Base-by-base conservation (phyloP, 2,113 vertebrate species). In the Eidolon helvum region DNA sequence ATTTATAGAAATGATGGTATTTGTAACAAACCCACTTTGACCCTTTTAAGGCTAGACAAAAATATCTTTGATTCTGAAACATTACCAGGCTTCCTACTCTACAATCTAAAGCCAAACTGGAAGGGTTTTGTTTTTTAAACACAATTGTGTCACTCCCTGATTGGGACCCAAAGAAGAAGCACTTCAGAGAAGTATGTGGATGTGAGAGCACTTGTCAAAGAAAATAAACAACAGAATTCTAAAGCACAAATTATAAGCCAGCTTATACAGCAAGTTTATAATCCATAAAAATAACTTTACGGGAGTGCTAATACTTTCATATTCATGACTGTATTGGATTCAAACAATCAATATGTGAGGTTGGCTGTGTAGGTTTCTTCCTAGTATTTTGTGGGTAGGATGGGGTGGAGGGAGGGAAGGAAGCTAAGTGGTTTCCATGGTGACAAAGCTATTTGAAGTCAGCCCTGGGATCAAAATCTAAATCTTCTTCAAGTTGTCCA, bases 191-290 rank as follows among this genome's bases (percentile, higher is more conserved):
- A 95, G 35, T 48, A 79, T 22, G 75, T 87, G 55, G 61, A 83
- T 43, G 12, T 48, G 79, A 85, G 50, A 90, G 38, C 63, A 79
- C 30, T 97, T 96, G 88, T 71, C 59, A 97, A 94, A 94, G 90
- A 96, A 95, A 94, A 87, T 57, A 77, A 91, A 90, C 4, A 43
- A 33, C 59, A 90, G 83, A 84, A 90, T n/a, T 63, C 30, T 63
- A 65, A 93, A 95, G 55, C 79, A 87, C n/a, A 80, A 78, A 92
- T 74, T 82, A 43, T 74, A 87, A 66, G n/a, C n/a, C 53, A 7
- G 50, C 16, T 50, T 50, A 50, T 50, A 50, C 35, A 40, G 40
- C 43, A 85, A 80, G 61, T 74, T 87, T 71, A 83, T 48, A n/a
- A 53, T 30, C 33, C 77, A 57, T 2, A 59, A 79, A 85, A 92